Percentiles rank a stretch among this genome's conserved stretches.
phyloP scores from a whole-genome alignment of 53 echinoderm and acorn worm genomes.

The Mesocentrotus franciscanus region DNA sequence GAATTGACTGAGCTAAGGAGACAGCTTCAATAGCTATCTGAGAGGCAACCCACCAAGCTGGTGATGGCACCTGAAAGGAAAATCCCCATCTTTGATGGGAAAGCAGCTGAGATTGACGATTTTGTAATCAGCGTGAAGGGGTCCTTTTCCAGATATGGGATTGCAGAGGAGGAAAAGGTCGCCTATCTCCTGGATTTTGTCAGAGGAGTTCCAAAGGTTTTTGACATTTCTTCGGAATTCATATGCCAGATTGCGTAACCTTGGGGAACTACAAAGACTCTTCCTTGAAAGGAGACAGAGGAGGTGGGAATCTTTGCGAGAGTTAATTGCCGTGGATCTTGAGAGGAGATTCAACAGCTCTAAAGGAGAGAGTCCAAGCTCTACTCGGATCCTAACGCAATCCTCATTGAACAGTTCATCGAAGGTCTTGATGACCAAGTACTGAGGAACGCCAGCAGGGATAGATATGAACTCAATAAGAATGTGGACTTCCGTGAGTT shows the following conservation, averaged over 20 bases:
- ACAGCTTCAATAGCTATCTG: no score
- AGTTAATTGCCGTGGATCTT: constrained; percentile 59
- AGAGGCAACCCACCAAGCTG: no score
- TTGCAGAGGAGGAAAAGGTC: no score
- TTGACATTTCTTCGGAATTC: constrained; percentile 51
- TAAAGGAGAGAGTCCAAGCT: constrained; percentile 42
- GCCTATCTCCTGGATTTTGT: no score
- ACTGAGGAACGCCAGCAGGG: constrained; percentile 62
- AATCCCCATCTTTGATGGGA: no score
- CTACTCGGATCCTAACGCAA: constrained; percentile 39
- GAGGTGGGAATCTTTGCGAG: constrained; percentile 42
- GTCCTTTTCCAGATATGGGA: no score
- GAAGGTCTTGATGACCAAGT: constrained; percentile 56
- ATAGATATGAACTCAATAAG: constrained; percentile 27
- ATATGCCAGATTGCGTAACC: constrained; percentile 27
- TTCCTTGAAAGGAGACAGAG: constrained; percentile 61
- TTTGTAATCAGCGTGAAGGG: no score
- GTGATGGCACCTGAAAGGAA: no score
- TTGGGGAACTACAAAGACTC: constrained; percentile 64
- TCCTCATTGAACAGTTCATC: constrained; percentile 66
- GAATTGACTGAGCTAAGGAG: no score
- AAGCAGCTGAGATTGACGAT: no score
- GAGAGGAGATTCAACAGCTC: constrained; percentile 57
- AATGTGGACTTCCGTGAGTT: constrained; percentile 36
- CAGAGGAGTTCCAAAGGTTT: background rate